Evolutionary conservation across 2,113 vertebrate genomes (phyloP).

Genomic region (Halcyon senegalensis): DNA sequence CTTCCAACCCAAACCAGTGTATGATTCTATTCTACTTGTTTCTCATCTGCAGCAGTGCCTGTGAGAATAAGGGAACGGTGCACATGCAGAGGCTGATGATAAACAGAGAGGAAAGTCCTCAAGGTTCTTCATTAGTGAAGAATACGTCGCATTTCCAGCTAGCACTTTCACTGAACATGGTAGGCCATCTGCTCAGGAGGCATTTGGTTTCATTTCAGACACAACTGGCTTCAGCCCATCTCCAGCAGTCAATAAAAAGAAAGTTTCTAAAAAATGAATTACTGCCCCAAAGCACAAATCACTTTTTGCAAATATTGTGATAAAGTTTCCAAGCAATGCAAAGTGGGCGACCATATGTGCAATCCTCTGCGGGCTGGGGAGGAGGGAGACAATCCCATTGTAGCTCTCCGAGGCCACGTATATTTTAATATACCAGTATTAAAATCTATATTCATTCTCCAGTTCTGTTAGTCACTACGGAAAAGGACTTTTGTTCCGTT

Average conservation of each 20-base stretch:
- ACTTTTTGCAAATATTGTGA: slow-evolving; percentile 44
- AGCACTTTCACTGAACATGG: slow-evolving; percentile 51
- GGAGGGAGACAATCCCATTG: not conserved
- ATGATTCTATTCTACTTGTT: not conserved
- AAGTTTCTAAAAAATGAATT: slow-evolving; percentile 64
- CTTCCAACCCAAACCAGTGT: not conserved
- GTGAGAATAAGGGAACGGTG: slow-evolving; percentile 26
- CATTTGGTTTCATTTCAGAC: slow-evolving; percentile 66
- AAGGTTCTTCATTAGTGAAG: slow-evolving; percentile 67
- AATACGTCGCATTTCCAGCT: slow-evolving; percentile 48
- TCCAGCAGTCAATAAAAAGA: slow-evolving; percentile 48
- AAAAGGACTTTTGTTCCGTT: not conserved
- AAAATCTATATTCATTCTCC: not conserved
- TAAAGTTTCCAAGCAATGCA: slow-evolving; percentile 47
- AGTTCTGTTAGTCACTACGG: not conserved
- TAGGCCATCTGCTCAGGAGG: slow-evolving; percentile 69
- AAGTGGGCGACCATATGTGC: slow-evolving; percentile 16
- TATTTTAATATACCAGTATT: not conserved
- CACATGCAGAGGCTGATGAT: slow-evolving; percentile 6
- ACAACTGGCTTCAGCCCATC: slow-evolving; percentile 64
- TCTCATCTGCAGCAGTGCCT: not conserved
- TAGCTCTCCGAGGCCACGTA: not conserved
- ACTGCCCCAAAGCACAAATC: slow-evolving; percentile 66
- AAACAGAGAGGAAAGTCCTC: slow-evolving; percentile 40
- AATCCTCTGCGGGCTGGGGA: not conserved